Evolutionary conservation across 2,797 vertebrate species (phyloP).

Genomic region (Bradypus variegatus): DNA sequence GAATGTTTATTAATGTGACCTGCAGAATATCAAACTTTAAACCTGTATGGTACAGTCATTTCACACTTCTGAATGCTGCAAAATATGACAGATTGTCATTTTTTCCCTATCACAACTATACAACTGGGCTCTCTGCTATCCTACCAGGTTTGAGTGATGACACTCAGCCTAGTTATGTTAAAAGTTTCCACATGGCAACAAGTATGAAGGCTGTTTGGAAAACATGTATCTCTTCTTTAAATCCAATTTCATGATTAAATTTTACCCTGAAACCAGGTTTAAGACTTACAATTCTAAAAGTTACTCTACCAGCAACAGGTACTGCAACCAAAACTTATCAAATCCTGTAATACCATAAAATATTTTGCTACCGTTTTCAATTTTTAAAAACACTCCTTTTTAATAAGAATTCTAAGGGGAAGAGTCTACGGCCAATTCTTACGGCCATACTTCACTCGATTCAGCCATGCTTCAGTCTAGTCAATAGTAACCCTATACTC

Average conservation of each 20-base stretch:
- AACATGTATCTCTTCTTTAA: neutral
- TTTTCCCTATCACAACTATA: neutral
- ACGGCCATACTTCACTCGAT: neutral
- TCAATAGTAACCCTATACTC: conserved; percentile 5
- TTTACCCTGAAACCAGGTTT: neutral
- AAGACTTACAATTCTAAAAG: neutral
- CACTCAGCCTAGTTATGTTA: conserved; percentile 45
- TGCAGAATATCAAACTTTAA: conserved; percentile 13
- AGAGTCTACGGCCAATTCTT: neutral
- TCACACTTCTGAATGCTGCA: neutral
- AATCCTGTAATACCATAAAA: neutral
- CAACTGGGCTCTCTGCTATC: neutral
- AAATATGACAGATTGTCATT: conserved; percentile 19
- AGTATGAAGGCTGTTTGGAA: conserved; percentile 28
- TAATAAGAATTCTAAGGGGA: neutral
- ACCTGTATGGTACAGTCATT: neutral
- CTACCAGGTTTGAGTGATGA: conserved; percentile 35
- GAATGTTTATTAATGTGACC: neutral
- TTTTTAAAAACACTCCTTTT: neutral
- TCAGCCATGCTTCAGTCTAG: neutral
- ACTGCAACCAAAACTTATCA: neutral
- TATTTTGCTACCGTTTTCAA: neutral
- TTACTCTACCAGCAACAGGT: conserved; percentile 48
- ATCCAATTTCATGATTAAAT: neutral
- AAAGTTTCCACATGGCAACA: conserved; percentile 42